Base-by-base conservation (phyloP, 2,797 vertebrate genomes). In the Pagetopsis macropterus region DNA sequence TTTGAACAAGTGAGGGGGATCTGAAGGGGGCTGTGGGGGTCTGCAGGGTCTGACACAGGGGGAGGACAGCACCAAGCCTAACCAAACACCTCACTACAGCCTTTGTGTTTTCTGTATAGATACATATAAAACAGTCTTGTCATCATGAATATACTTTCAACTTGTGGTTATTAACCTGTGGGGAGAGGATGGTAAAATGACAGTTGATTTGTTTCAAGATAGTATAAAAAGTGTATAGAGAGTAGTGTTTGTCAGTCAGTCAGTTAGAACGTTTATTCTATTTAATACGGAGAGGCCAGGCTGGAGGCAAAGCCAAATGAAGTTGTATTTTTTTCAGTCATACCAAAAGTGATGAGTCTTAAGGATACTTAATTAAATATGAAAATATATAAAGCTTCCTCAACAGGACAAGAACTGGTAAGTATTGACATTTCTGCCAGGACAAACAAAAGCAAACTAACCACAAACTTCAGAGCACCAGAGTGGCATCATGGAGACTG, bases 1-100 rank as follows among this genome's bases (percentile, higher is more conserved):
- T 63, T 70, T 79, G 78, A 57, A 86, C 72, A 52, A 45, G 72
- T 75, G 76, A 79, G 66, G 77, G 71, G 81, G 72, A 79, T 55
- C 27, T 44, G 50, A 61, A 68, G 57, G 49, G 82, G 83, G 64
- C 71, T 62, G 27, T 48, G 51, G 48, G 64, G 66, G 70, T 65
- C 55, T 67, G 57, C 51, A 19, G 61, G 62, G 49, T 83, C 76
- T 69, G 66, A 79, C 57, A 65, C 21, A 50, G 65, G 45, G 56
- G 61, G 59, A 44, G 56, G 13, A 75, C 14, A 65, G 13, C 72
- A 65, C 57, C 3, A 6, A 58, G 63, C 62, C 75, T 74, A 79
- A 86, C 62, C 45, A 58, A 73, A 82, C 82, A 84, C 75, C 82
- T 45, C 40, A 78, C 51, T 65, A 51, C 61, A 50, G 57, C 11